These are phyloP conservation scores for Ornithoptera priamus DNA, from an alignment of 2,888 invertebrate species.

Conservation along the genomic window DNA sequence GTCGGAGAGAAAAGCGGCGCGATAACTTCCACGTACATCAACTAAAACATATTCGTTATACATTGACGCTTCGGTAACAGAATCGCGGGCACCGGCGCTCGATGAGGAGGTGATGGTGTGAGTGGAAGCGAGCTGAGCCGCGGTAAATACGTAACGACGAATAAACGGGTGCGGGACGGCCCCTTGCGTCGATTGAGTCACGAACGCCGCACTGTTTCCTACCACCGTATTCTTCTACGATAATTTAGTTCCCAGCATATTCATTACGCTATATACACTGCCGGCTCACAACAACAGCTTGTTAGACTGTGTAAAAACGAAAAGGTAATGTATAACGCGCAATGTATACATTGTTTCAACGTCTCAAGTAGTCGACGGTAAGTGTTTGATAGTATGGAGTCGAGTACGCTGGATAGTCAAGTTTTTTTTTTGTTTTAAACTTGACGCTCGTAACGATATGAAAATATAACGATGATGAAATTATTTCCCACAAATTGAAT, in stretches of 20 bases:
- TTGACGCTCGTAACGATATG: slow-evolving; percentile 20
- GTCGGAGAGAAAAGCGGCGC: slow-evolving; percentile 4
- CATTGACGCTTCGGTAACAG: slow-evolving; percentile 9
- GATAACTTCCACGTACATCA: slow-evolving; percentile 24
- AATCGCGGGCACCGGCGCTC: neutral
- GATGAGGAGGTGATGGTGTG: slow-evolving; percentile 39
- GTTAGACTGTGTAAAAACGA: neutral
- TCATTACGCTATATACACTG: slow-evolving; percentile 43
- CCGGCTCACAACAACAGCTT: slow-evolving; percentile 33
- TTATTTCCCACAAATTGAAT: slow-evolving; percentile 28
- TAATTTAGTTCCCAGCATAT: slow-evolving; percentile 41
- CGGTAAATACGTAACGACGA: slow-evolving; percentile 39
- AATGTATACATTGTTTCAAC: neutral
- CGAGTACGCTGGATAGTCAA: slow-evolving; percentile 18
- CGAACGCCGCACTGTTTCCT: slow-evolving; percentile 54
- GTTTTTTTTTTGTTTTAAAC: slow-evolving; percentile 22
- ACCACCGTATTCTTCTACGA: slow-evolving; percentile 50
- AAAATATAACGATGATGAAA: slow-evolving; percentile 25
- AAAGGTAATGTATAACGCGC: slow-evolving; percentile 34
- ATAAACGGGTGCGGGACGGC: slow-evolving; percentile 52
- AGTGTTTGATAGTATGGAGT: slow-evolving; percentile 6
- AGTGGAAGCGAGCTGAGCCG: slow-evolving; percentile 32
- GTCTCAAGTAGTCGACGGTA: neutral
- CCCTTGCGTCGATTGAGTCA: slow-evolving; percentile 63
- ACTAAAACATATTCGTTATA: slow-evolving; percentile 1